Percentiles rank a stretch among this genome's conserved stretches.
phyloP scores from a whole-genome alignment of 2,113 vertebrate genomes.

The Galeopterus variegatus region DNA sequence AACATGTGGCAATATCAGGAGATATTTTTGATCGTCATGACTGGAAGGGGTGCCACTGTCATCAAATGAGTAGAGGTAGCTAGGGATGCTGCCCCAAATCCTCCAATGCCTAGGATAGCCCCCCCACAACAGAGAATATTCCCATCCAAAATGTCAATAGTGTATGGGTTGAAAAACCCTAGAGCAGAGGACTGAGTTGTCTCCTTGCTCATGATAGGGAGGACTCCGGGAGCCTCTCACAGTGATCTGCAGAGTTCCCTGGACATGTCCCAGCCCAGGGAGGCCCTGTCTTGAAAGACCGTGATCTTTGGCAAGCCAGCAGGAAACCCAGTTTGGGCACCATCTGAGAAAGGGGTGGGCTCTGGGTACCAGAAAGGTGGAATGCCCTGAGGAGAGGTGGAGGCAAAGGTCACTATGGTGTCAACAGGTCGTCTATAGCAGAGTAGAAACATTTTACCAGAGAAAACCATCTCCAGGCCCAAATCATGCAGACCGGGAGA shows the following conservation, averaged over 20 bases:
- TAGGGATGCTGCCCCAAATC: neutral
- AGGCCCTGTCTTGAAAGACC: neutral
- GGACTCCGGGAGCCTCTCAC: neutral
- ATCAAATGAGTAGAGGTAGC: neutral
- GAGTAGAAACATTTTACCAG: neutral
- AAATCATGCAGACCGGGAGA: neutral
- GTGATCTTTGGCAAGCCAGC: neutral
- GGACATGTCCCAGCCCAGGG: neutral
- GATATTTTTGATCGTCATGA: neutral
- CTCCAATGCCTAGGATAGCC: neutral
- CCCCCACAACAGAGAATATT: neutral
- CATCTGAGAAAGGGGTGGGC: neutral
- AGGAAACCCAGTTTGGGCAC: neutral
- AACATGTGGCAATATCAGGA: neutral
- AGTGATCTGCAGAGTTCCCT: neutral
- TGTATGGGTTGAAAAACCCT: neutral
- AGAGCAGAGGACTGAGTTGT: neutral
- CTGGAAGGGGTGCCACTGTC: neutral
- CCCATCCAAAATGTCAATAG: neutral
- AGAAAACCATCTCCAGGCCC: neutral
- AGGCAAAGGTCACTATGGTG: neutral
- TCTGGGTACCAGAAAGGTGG: neutral
- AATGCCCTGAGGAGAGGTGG: neutral
- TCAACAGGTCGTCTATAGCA: neutral
- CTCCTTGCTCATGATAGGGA: neutral